Base-by-base conservation (phyloP, 2,888 invertebrate species). In the Scelioninae gen. 1 region DNA sequence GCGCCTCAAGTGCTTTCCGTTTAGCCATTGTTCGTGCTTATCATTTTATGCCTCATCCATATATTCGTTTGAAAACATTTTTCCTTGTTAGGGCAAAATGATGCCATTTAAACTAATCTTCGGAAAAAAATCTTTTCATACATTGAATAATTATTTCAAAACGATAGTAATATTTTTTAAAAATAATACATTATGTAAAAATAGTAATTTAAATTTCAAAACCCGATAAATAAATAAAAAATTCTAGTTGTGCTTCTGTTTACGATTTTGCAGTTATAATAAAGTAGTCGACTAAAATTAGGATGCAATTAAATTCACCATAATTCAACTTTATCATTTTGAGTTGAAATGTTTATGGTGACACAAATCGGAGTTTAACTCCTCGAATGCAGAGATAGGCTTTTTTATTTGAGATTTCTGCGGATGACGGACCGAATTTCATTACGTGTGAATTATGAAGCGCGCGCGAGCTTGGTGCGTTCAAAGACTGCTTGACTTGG, bases 1-100 rank as follows among this genome's bases (percentile, higher is more conserved):
- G 86, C 84, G 77, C 63, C 80, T 77, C 80, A 83, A 88, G 88
- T 85, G 87, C 86, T 86, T 68, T 82, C 79, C 80, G 78, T 83
- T 85, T 87, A 87, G 63, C 56, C 40, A 40, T 80, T 60, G 65
- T 60, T 71, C 43, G 16, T 23, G 45, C 58, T 68, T 68, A 79
- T 80, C 47, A 47, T 74, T 55, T 78, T 65, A 76, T 65, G 31
- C 31, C 53, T 10, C 47, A 23, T 15, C n/a, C 56, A 23, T 15
- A 31, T 15, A 65, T 74, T 74, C 55, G 63, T 62, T 71, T 29
- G 40, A n/a, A 10, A 60, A 71, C 8, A 38, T 38, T 38, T 38
- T 38, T 38, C 0, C 11, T 38, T 38, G 9, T 38, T 38, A 38
- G 1, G 8, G 1, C 9, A 38, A 38, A 38, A 5, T 11, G 11